Evolutionary conservation across 1,140 invertebrate genomes (phyloP), one percentile per base, ranked within the genome.

Genomic region (Pararge aegeria): DNA sequence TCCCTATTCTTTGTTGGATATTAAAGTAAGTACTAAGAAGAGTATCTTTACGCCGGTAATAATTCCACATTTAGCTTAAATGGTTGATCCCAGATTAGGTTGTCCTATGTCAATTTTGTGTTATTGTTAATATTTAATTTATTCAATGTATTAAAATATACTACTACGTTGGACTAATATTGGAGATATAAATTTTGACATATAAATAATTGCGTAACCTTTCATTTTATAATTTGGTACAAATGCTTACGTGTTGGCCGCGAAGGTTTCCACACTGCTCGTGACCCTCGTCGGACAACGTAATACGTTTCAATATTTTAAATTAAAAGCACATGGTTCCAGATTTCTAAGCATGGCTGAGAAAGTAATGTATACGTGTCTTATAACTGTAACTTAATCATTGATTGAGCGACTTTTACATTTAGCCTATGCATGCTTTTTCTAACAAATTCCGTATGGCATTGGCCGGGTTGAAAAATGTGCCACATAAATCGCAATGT

Each of bases 191-290:
- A 62, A 64, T 73, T 66, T 70, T 70, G 66, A 66, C 75, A 75
- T 71, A 64, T 64, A 55, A 67, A 74, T 76, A 87, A 89, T 89
- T 89, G 86, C 86, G 86, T 89, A 89, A 89, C 84, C 80, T 82
- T 85, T 83, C 80, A 77, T 86, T 81, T 80, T 86, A 77, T 67
- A 76, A 84, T 78, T 79, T 75, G 73, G 75, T 79, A 77, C 79
- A 78, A 71, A 65, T 85, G 86, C 86, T 87, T 87, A 89, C 86
- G 86, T 89, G 86, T 89, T 87, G 81, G 74, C 68, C 64, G 75
- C 87, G 78, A 89, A 87, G 86, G 82, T 89, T 84, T 86, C 72
- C 75, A 76, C 73, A 78, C 68, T 72, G 80, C 77, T 87, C 78
- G 80, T 89, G 86, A 89, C 86, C 83, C 81, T 87, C 78, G 73